Percentiles rank a stretch among this genome's conserved stretches.
Conservation (phyloP, 2,797 vertebrate genomes). For the Chrysocyon brachyurus region DNA sequence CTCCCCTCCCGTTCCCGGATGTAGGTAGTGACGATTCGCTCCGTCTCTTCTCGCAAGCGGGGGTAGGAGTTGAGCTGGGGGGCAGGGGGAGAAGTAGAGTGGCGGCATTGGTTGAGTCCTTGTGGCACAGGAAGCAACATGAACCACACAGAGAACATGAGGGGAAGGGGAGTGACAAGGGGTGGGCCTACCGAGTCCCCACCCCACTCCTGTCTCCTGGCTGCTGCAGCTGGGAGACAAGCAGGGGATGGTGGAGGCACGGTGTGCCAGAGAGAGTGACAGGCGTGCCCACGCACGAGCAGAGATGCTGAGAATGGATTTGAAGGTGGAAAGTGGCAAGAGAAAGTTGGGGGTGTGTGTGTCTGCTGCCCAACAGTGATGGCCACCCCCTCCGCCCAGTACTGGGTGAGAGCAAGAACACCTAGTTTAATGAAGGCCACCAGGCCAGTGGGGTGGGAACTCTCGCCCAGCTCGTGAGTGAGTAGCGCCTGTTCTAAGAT, state of each 20-base stretch:
- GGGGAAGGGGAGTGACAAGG: conserved; percentile 26
- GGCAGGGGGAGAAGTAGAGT: conserved; percentile 12
- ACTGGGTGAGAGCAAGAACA: not conserved
- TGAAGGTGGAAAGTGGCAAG: not conserved
- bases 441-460: not conserved
- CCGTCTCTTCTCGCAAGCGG: conserved; percentile 96
- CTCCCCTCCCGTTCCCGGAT: conserved; percentile 96
- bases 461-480: not conserved
- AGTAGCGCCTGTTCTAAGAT: not conserved
- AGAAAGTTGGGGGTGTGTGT: not conserved
- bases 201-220: not conserved
- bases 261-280: not conserved
- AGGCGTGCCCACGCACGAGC: not conserved
- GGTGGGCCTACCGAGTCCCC: conserved; percentile 41
- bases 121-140: fast-evolving
- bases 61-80: conserved; percentile 96
- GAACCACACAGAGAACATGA: not conserved
- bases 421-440: not conserved
- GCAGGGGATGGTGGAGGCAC: not conserved
- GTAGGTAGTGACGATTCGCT: conserved; percentile 96
- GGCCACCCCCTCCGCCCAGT: not conserved
- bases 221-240: not conserved
- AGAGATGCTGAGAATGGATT: not conserved
- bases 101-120: conserved; percentile 31
- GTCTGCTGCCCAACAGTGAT: not conserved